Base-by-base conservation (phyloP, 1,140 invertebrate species). In the Elymnias hypermnestra region DNA sequence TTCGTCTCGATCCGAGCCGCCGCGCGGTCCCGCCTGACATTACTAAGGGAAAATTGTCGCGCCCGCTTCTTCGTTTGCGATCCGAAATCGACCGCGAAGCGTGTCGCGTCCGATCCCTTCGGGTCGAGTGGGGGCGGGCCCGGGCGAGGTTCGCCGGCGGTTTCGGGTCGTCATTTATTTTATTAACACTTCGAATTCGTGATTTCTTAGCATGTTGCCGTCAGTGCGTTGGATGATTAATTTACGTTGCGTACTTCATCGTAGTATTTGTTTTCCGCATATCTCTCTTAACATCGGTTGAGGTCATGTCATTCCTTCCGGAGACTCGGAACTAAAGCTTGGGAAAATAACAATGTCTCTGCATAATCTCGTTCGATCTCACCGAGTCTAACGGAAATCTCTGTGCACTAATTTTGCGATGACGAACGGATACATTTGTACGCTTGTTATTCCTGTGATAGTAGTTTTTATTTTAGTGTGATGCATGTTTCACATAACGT, bases 21-120 rank as follows among this genome's bases (percentile, higher is more conserved):
- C 45, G 36, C 51, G 45, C 45, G 26, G 23, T 22, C 13, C 33
- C 33, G 43, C 46, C 44, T 41, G 63, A 75, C 74, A 76, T 78
- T 78, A 78, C 73, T 77, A 81, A 77, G 72, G 73, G 73, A 74
- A 81, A 77, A 77, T 68, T 70, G 69, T 72, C 76, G 71, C 67
- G 66, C 58, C 48, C 66, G 72, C 66, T 36, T 37, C 9, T 18
- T 21, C 14, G 15, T 13, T n/a, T 2, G 39, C 35, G 50, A 38
- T 31, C 40, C 48, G 33, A 13, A 39, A 26, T 14, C 44, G 48
- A 29, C 33, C 35, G 43, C 48, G 29, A 14, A 42, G 56, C 57
- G 54, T 31, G 18, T 23, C 64, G 62, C 58, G 64, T n/a, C n/a
- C n/a, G n/a, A n/a, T n/a, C n/a, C n/a, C n/a, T n/a, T n/a, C n/a